Base-by-base conservation (phyloP, 2,888 invertebrate species). In the Margaritifera margaritifera region DNA sequence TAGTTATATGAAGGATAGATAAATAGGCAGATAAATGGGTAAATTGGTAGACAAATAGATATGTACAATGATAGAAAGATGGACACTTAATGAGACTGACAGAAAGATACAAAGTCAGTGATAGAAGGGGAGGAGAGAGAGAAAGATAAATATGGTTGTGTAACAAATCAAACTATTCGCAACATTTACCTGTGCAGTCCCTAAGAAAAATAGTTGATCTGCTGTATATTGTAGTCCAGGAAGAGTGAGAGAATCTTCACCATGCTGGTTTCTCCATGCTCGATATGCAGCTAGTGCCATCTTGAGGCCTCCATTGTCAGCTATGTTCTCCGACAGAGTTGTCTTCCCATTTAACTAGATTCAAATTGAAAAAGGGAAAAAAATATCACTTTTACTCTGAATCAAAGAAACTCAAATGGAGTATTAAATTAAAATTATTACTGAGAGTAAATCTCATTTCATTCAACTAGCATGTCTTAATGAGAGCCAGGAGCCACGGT, bases 271-370 rank as follows among this genome's bases (percentile, higher is more conserved):
- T 51, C 78, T 74, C 85, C 84, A 86, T 15, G 67, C 61, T 66
- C 82, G 71, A 70, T 83, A 87, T 0, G 88, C 89, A 73, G 93
- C 91, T 89, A 97, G 97, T 0, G 97, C 95, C 88, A 95, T 95
- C 88, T 96, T 97, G 76, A 97, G 93, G 1, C 97, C 97, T 3
- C 96, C 97, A 87, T 97, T 97, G 89, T 97, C 97, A 0, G 97
- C 97, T 69, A 97, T 97, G 88, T 97, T 97, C 89, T 97, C 97
- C 20, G 96, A 96, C 90, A 96, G 96, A 0, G 96, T 96, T 85
- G 95, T 95, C 71, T 96, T 93, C 64, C 97, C 97, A 86, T 97
- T 96, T 65, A 98, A 88, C 85, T 89, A 66, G 15, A 68, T 77
- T 18, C 27, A 58, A 42, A 57, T 42, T 42, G 42, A 15, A 42